Evolutionary conservation across 2,888 invertebrate genomes (phyloP).

Genomic region (Caenorhabditis uteleia): DNA sequence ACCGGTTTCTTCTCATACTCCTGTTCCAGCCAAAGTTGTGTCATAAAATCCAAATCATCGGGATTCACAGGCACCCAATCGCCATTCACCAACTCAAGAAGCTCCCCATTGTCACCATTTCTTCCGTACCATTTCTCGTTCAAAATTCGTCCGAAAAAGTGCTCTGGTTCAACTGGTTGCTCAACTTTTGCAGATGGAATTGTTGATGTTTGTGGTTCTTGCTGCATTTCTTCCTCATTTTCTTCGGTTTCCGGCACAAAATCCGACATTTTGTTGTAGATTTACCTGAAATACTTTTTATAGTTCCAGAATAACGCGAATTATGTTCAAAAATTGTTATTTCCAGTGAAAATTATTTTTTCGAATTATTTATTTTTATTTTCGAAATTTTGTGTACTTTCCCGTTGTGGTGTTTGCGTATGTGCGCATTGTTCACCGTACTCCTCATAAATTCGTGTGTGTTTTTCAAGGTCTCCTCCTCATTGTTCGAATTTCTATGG

Average conservation of each 20-base stretch:
- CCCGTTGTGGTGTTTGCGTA: no score
- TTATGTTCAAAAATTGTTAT: no score
- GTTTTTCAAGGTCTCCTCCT: no score
- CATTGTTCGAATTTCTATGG: no score
- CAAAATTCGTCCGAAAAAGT: conserved; percentile 15
- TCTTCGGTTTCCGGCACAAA: conserved; percentile 37
- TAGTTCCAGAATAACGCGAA: no score
- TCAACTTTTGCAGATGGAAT: not conserved
- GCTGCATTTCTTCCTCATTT: conserved; percentile 7
- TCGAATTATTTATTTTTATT: no score
- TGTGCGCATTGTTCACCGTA: no score
- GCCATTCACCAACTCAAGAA: conserved; percentile 47
- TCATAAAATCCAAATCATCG: conserved; percentile 46
- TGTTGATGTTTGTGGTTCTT: not conserved
- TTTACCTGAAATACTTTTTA: no score
- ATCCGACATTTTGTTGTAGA: conserved; percentile 33
- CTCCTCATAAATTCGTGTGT: no score
- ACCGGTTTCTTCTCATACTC: conserved; percentile 47
- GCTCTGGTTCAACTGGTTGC: conserved; percentile 9
- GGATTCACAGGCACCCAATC: conserved; percentile 40
- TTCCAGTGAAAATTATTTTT: no score
- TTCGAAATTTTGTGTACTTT: no score
- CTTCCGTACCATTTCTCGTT: conserved; percentile 49
- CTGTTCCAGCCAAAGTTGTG: conserved; percentile 57
- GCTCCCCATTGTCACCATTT: conserved; percentile 33